phyloP scores from a whole-genome alignment of 1,140 invertebrate genomes.

The Macrobrachium rosenbergii region DNA sequence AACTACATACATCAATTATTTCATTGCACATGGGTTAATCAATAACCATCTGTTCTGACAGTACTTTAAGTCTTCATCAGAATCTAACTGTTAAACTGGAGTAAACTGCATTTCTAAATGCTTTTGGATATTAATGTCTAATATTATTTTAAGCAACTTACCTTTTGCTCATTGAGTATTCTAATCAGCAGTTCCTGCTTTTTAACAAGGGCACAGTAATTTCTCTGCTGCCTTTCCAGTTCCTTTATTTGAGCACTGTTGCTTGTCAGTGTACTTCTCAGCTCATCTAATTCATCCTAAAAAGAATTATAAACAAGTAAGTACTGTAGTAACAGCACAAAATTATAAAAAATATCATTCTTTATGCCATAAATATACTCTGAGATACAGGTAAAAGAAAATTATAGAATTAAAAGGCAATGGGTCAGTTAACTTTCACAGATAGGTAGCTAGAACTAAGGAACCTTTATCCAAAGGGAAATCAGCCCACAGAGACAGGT shows the following conservation, averaged over 20 bases:
- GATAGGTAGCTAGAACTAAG: neutral
- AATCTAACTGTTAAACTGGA: no score
- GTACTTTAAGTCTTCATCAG: neutral
- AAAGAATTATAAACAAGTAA: neutral
- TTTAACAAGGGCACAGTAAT: conserved; percentile 6
- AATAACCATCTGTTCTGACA: no score
- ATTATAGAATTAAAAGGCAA: no score
- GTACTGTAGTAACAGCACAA: neutral
- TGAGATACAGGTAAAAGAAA: no score
- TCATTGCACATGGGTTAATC: no score
- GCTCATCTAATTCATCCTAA: conserved; percentile 41
- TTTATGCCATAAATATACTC: no score
- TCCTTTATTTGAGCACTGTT: conserved; percentile 20
- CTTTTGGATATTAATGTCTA: neutral
- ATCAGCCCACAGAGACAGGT: no score
- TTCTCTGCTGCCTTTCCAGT: conserved; percentile 33
- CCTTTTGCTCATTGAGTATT: conserved; percentile 40
- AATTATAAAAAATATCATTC: neutral
- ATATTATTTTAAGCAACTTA: neutral
- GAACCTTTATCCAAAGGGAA: neutral
- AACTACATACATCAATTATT: no score
- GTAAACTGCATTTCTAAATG: neutral
- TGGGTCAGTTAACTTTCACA: neutral
- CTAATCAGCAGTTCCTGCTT: conserved; percentile 40
- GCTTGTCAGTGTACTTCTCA: neutral